Conservation (phyloP, 2,113 vertebrate species). For the Junco hyemalis region DNA sequence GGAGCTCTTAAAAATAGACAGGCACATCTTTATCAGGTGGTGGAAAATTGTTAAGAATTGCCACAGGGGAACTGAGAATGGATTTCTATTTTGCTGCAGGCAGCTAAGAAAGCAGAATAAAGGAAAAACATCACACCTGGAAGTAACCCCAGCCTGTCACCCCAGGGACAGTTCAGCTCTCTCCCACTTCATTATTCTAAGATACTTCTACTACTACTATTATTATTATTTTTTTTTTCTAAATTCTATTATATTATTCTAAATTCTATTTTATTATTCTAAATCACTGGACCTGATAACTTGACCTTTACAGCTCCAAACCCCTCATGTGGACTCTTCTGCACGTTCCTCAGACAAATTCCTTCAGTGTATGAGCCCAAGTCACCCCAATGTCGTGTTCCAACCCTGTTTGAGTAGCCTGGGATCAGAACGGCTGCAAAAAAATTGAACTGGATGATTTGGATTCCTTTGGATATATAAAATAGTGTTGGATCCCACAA, state of each 20-base stretch:
- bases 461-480: not conserved
- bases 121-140: not conserved
- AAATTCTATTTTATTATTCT: not conserved
- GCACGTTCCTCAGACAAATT: not conserved
- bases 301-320: not conserved
- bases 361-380: rapidly evolving
- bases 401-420: not conserved
- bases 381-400: not conserved
- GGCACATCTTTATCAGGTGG: not conserved
- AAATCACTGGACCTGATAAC: not conserved
- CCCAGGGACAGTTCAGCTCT: not conserved
- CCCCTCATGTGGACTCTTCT: not conserved
- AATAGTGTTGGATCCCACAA: rapidly evolving
- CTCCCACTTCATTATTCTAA: not conserved
- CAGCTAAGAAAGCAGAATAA: not conserved
- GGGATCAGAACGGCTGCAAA: not conserved
- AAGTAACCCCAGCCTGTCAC: not conserved
- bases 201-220: too few species aligned
- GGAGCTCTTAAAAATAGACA: not conserved
- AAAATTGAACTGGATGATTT: not conserved
- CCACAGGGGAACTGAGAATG: not conserved
- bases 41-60: not conserved
- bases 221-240: too few species aligned
- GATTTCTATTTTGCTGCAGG: not conserved
- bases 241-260: not conserved